Evolutionary conservation across 2,888 invertebrate genomes (phyloP).

Genomic region (Pegoplata infirma): DNA sequence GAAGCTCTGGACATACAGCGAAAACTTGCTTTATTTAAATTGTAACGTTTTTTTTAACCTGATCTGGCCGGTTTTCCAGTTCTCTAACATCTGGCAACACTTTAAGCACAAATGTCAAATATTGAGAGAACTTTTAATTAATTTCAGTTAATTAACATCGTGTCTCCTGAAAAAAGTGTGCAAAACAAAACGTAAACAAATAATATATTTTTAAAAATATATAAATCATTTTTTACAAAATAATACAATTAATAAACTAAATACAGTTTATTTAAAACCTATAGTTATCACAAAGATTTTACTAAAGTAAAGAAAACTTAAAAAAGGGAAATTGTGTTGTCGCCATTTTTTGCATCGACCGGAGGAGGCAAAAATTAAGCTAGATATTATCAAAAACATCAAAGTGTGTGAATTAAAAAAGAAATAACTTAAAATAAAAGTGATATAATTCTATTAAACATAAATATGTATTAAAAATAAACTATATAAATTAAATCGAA

Average conservation of each 20-base stretch:
- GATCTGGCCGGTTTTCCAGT: too few species aligned
- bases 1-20: too few species aligned
- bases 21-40: too few species aligned
- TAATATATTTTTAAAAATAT: constrained; percentile 3
- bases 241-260: neutral
- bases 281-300: neutral
- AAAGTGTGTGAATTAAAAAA: neutral
- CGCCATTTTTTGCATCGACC: constrained; percentile 29
- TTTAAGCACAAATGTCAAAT: constrained; percentile 13
- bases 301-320: neutral
- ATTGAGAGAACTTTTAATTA: constrained; percentile 26
- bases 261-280: neutral
- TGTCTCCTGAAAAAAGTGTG: constrained; percentile 32
- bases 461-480: neutral
- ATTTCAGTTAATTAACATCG: constrained; percentile 28
- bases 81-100: neutral
- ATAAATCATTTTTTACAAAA: neutral
- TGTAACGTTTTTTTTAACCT: neutral
- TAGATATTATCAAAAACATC: neutral
- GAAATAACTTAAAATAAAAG: neutral
- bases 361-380: neutral
- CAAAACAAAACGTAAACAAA: constrained; percentile 54
- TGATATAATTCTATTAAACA: neutral
- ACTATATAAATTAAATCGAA: neutral
- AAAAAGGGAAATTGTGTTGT: constrained; percentile 1